Percentiles rank a stretch among this genome's conserved stretches.
Evolutionary conservation across 2,888 invertebrate genomes (phyloP).

Genomic region (Hypomecis atomaria): DNA sequence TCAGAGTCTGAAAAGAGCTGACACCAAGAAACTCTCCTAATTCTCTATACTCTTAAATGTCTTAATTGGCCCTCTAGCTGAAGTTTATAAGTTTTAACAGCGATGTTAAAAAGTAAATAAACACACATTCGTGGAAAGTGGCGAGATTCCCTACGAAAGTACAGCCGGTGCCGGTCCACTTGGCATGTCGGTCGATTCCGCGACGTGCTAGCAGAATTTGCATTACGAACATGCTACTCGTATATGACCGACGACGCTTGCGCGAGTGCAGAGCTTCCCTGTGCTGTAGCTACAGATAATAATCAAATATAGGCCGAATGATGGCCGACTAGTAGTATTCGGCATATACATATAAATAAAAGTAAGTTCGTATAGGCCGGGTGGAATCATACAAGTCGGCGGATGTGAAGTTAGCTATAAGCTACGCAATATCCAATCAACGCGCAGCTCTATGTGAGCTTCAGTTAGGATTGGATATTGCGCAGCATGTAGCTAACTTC

Average conservation of each 20-base stretch:
- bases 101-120: conserved; percentile 38
- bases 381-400: no score
- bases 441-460: no score
- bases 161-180: conserved; percentile 77
- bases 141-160: conserved; percentile 73
- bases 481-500: no score
- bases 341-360: no score
- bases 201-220: conserved; percentile 59
- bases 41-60: background rate
- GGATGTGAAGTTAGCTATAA: no score
- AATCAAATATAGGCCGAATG: no score
- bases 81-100: conserved; percentile 23
- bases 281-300: background rate
- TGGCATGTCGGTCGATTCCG: conserved; percentile 74
- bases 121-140: conserved; percentile 61
- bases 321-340: no score
- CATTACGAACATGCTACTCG: conserved; percentile 68
- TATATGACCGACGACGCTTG: conserved; percentile 47
- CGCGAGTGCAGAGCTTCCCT: conserved; percentile 52
- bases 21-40: no score
- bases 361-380: no score
- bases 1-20: no score
- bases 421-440: no score
- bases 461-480: no score
- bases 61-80: background rate